Evolutionary conservation across 2,797 vertebrate genomes (phyloP).

Genomic region (Lacerta viridis): DNA sequence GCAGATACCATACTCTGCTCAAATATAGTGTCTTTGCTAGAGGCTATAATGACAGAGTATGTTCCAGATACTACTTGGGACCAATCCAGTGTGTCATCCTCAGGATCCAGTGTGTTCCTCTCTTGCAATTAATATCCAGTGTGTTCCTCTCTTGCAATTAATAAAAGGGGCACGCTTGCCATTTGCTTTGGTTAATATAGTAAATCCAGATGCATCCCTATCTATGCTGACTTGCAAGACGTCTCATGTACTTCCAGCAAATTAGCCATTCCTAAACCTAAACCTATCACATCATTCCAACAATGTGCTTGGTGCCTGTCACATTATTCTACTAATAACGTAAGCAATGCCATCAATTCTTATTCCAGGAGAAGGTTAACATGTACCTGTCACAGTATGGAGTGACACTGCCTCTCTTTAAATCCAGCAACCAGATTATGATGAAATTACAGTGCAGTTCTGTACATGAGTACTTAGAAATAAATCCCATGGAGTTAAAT

Average conservation of each 20-base stretch:
- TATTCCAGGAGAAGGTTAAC: not conserved
- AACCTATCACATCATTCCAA: constrained; percentile 72
- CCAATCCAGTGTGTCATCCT: constrained; percentile 76
- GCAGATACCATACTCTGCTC: constrained; percentile 69
- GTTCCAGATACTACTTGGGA: constrained; percentile 77
- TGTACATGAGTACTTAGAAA: not conserved
- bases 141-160: constrained; percentile 78
- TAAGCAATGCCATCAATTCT: constrained; percentile 31
- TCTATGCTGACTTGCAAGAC: constrained; percentile 66
- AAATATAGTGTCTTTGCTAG: constrained; percentile 70
- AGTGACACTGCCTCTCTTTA: not conserved
- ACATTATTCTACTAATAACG: constrained; percentile 62
- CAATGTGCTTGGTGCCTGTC: constrained; percentile 49
- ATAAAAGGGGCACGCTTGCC: constrained; percentile 66
- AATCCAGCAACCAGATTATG: not conserved
- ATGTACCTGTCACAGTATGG: not conserved
- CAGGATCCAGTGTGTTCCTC: constrained; percentile 71
- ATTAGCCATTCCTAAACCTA: constrained; percentile 64
- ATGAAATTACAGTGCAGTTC: not conserved
- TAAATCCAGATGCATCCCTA: constrained; percentile 75
- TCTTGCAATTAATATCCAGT: constrained; percentile 74
- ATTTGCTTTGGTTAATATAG: constrained; percentile 75
- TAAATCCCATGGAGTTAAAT: not conserved
- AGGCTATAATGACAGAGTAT: constrained; percentile 71
- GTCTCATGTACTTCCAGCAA: constrained; percentile 67